phyloP scores from a whole-genome alignment of 2,888 invertebrate genomes.

The Bombylius discolor region DNA sequence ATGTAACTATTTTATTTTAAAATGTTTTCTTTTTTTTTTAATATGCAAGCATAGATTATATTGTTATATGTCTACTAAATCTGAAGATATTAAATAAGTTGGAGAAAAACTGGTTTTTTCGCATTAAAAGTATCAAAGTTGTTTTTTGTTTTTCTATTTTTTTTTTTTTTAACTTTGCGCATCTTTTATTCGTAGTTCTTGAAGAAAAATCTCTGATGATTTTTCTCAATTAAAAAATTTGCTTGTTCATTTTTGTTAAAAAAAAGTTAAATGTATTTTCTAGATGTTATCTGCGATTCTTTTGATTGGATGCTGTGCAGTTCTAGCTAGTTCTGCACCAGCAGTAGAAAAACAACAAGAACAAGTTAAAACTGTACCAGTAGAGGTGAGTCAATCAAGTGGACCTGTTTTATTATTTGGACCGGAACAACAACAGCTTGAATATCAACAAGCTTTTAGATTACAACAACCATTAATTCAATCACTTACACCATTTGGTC shows the following conservation, averaged over 20 bases:
- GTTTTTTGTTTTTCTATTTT: too few relatives aligned
- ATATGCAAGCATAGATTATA: too few relatives aligned
- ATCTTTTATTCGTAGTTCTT: too few relatives aligned
- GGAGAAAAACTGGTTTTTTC: too few relatives aligned
- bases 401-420: conserved; percentile 31
- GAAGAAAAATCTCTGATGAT: too few relatives aligned
- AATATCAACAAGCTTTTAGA: conserved; percentile 17
- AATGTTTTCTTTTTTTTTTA: too few relatives aligned
- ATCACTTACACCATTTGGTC: conserved; percentile 26
- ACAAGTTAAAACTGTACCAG: background rate
- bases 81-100: too few relatives aligned
- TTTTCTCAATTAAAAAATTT: background rate
- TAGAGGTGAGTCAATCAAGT: background rate
- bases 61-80: too few relatives aligned
- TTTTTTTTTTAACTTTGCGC: too few relatives aligned
- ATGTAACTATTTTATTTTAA: too few relatives aligned
- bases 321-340: conserved; percentile 6
- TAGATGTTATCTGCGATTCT: conserved; percentile 5
- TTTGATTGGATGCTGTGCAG: conserved; percentile 1
- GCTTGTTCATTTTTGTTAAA: too few relatives aligned
- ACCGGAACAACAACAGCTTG: conserved; percentile 31
- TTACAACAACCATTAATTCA: conserved; percentile 12
- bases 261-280: background rate
- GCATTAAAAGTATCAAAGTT: too few relatives aligned
- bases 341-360: background rate